Evolutionary conservation across 2,797 vertebrate genomes (phyloP).

Genomic region (Mycteria americana): DNA sequence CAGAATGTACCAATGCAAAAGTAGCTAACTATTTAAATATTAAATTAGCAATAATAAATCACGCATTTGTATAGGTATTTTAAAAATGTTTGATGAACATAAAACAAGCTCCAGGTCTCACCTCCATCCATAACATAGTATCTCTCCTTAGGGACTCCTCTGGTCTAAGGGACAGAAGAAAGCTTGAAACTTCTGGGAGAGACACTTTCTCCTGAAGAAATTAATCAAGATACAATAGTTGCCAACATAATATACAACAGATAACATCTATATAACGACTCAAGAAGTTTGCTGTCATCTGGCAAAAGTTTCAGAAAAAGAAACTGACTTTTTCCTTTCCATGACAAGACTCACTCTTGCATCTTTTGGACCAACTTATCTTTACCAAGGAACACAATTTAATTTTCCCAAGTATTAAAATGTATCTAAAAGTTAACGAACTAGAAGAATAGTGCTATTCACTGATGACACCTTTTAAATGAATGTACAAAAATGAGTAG

Average conservation of each 20-base stretch:
- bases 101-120: slow-evolving; percentile 59
- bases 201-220: slow-evolving; percentile 77
- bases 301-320: neutral
- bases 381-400: neutral
- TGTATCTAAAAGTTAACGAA: neutral
- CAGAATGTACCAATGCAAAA: neutral
- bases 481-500: neutral
- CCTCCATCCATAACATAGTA: slow-evolving; percentile 87
- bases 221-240: neutral
- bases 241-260: neutral
- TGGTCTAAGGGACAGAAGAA: slow-evolving; percentile 83
- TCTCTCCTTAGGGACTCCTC: slow-evolving; percentile 89
- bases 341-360: neutral
- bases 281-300: neutral
- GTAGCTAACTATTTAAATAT: neutral
- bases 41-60: neutral
- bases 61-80: neutral
- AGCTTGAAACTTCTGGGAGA: slow-evolving; percentile 83
- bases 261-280: neutral
- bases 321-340: neutral
- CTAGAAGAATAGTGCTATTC: neutral
- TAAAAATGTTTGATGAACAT: neutral
- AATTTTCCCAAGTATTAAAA: neutral
- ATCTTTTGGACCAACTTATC: neutral
- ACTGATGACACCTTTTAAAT: neutral